Evolutionary conservation across 1,140 invertebrate species (phyloP).

Genomic region (Reticulitermes speratus): DNA sequence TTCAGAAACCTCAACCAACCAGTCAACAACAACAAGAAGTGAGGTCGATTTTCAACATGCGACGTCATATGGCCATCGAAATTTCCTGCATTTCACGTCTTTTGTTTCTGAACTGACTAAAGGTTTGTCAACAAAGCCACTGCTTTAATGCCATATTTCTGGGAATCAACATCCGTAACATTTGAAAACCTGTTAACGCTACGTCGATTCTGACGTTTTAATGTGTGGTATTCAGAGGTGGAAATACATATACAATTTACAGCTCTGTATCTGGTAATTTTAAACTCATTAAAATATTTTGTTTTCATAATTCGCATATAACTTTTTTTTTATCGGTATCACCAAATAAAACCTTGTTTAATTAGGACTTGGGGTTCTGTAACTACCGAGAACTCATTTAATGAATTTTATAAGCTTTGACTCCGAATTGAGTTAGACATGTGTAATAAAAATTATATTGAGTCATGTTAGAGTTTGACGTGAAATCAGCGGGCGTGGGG

Average conservation of each 20-base stretch:
- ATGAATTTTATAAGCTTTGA: not conserved
- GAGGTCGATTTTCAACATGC: constrained; percentile 9
- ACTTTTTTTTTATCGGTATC: not conserved
- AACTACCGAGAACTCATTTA: not conserved
- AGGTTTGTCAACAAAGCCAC: not conserved
- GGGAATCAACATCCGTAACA: not conserved
- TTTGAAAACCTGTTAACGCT: not conserved
- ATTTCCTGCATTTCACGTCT: not conserved
- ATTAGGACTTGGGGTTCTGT: not conserved
- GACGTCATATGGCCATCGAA: not conserved
- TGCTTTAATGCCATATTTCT: not conserved
- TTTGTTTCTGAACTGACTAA: not conserved
- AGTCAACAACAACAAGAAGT: not conserved
- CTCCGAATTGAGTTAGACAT: not conserved
- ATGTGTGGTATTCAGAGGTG: not conserved
- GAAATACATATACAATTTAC: not conserved
- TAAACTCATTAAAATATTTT: constrained; percentile 2
- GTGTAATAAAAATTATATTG: not conserved
- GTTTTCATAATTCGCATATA: not conserved
- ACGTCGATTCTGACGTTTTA: not conserved
- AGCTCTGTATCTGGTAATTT: not conserved
- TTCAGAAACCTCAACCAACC: not conserved
- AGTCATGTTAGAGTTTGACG: too few relatives aligned
- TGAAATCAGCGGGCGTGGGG: too few relatives aligned
- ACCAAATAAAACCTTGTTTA: not conserved